Base-by-base conservation (phyloP, 2,797 vertebrate genomes). In the Remorina albescens region DNA sequence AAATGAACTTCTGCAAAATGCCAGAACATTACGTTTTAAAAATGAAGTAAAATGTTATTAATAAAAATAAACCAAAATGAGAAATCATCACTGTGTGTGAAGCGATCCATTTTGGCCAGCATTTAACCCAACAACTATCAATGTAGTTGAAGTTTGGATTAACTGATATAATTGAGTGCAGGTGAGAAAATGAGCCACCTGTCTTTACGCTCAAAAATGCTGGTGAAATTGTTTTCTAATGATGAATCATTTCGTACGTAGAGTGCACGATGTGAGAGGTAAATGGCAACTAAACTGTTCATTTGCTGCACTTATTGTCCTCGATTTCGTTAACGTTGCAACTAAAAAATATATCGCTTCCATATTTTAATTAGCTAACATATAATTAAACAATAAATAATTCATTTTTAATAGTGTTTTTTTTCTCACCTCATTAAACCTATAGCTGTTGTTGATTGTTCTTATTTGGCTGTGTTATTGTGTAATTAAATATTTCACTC, bases 381-480 rank as follows among this genome's bases (percentile, higher is more conserved):
- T 81, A 73, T 84, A 88, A 88, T 88, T 86, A 81, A 85, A 79
- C 64, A 19, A 70, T 84, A 84, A 88, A 84, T 82, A 81, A 78
- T 84, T 51, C 80, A 76, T 79, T 86, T 85, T 79, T 85, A 87
- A 88, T 84, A 77, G 79, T 87, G 71, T 78, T 89, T 79, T 78
- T 36, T n/a, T 47, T 69, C 85, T 76, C 50, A 46, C 39, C 56
- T 86, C 62, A 86, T 87, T 83, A 88, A 85, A 81, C 34, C 61
- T 41, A 63, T 36, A 37, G 41, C 73, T 78, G 75, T 83, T 82
- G 76, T 77, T 79, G 72, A 89, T 84, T 76, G 79, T 56, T 74
- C 68, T 81, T 77, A 79, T 85, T 79, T 79, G 65, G 54, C 60
- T 73, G 59, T 68, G 63, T 61, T 82, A 76, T 80, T 42, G 19